A percentile compares a stretch with the other conserved stretches of the same genome.
Conservation (phyloP, 2,888 invertebrate species). For the Tetranychus truncatus region DNA sequence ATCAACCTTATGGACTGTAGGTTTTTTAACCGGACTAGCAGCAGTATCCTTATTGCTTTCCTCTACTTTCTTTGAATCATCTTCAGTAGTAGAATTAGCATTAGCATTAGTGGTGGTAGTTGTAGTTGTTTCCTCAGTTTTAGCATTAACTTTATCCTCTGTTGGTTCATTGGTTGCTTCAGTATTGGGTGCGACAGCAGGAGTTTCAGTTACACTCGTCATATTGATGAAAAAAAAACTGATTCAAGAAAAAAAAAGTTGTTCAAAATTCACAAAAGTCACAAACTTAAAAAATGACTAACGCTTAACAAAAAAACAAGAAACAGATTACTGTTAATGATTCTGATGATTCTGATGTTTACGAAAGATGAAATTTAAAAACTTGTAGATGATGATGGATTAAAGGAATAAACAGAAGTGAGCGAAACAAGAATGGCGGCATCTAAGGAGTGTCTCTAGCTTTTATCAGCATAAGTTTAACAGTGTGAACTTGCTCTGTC, state of each 20-base stretch:
- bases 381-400: background rate
- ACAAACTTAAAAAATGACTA: background rate
- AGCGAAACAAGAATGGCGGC: background rate
- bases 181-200: background rate
- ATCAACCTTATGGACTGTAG: conserved; percentile 63
- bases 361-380: too few species aligned
- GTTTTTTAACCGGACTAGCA: conserved; percentile 28
- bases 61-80: conserved; percentile 5
- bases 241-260: background rate
- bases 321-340: too few species aligned
- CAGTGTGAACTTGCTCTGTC: background rate
- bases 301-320: too few species aligned
- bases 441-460: background rate
- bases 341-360: too few species aligned
- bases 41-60: conserved; percentile 6
- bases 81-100: background rate
- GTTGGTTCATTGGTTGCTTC: background rate
- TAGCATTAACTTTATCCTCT: background rate
- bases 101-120: background rate
- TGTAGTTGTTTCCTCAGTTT: background rate
- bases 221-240: background rate
- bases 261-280: background rate
- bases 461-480: background rate
- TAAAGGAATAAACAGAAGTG: conserved; percentile 44
- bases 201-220: background rate